Evolutionary conservation across 1,140 invertebrate genomes (phyloP).

Genomic region (Ceratina japonica): DNA sequence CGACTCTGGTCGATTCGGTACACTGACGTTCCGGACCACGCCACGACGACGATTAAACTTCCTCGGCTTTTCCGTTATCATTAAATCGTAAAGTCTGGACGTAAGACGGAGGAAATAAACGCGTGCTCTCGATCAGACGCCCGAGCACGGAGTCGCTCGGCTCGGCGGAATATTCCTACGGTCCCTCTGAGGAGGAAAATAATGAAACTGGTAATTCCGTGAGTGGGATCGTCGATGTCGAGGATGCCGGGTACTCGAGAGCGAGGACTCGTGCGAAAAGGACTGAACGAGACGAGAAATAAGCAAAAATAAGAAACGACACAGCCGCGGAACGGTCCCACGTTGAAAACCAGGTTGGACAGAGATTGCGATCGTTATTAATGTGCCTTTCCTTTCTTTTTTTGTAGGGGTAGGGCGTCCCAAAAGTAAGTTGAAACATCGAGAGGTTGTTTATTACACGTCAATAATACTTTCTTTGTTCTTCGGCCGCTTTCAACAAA

Average conservation of each 20-base stretch:
- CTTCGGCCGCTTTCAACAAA: slow-evolving; percentile 66
- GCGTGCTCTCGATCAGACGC: too few relatives aligned
- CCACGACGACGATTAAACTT: too few relatives aligned
- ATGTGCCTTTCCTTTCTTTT: slow-evolving; percentile 77
- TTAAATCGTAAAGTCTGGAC: too few relatives aligned
- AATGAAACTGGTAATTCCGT: too few relatives aligned
- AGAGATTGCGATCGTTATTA: slow-evolving; percentile 67
- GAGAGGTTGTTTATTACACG: slow-evolving; percentile 66
- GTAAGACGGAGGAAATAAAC: too few relatives aligned
- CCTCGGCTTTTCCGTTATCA: too few relatives aligned
- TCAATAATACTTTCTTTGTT: slow-evolving; percentile 74
- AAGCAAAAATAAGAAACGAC: slow-evolving; percentile 20
- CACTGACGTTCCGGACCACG: background rate
- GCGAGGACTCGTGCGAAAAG: too few relatives aligned
- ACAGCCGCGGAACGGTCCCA: slow-evolving; percentile 15
- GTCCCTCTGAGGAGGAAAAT: too few relatives aligned
- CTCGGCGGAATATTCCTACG: too few relatives aligned
- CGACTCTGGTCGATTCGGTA: background rate
- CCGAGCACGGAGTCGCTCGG: too few relatives aligned
- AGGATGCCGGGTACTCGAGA: too few relatives aligned
- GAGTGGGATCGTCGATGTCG: too few relatives aligned
- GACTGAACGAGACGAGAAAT: slow-evolving; percentile 11
- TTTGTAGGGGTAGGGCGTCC: slow-evolving; percentile 80
- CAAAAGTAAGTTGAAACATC: slow-evolving; percentile 79
- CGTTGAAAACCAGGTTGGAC: slow-evolving; percentile 22